Conservation (phyloP, 37 sponge, comb jelly and placozoan species). For the Cladorhizidae sp. region DNA sequence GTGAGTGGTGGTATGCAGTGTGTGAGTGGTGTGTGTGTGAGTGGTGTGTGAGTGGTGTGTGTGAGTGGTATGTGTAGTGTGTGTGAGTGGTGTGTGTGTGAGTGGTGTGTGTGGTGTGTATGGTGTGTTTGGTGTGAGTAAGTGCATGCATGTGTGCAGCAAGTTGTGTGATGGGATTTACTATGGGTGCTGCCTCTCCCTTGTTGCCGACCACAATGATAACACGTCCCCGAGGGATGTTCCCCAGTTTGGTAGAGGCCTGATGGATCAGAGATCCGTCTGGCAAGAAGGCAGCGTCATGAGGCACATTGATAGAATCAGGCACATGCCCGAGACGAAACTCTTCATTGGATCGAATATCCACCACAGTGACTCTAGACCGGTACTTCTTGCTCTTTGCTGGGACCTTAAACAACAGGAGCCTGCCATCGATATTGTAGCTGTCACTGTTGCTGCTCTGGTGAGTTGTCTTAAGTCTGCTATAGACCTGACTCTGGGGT, state of each 20-base stretch:
- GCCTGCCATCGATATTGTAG: not conserved
- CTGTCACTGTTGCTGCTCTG: not conserved
- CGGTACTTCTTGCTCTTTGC: slow-evolving; percentile 21
- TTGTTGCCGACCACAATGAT: slow-evolving; percentile 70
- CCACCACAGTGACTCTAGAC: slow-evolving; percentile 58
- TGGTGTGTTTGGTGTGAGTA: too few relatives aligned
- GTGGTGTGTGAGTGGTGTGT: too few relatives aligned
- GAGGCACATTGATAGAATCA: slow-evolving; percentile 71
- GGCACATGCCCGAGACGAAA: slow-evolving; percentile 78
- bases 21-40: not conserved
- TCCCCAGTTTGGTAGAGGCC: slow-evolving; percentile 6
- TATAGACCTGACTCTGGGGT: slow-evolving; percentile 38
- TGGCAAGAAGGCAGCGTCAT: slow-evolving; percentile 52
- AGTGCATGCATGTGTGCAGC: too few relatives aligned
- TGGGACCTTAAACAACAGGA: not conserved
- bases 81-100: not conserved
- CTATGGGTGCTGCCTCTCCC: slow-evolving; percentile 47
- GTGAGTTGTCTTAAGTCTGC: not conserved
- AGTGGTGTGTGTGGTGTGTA: too few relatives aligned
- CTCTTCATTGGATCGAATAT: slow-evolving; percentile 78
- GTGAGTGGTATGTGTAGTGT: too few relatives aligned
- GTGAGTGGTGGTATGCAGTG: too few relatives aligned
- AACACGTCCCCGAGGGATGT: slow-evolving; percentile 30
- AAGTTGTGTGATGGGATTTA: slow-evolving; percentile 8
- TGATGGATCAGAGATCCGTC: slow-evolving; percentile 47